Conservation (phyloP, 2,113 vertebrate species). For the Semnornis frantzii region DNA sequence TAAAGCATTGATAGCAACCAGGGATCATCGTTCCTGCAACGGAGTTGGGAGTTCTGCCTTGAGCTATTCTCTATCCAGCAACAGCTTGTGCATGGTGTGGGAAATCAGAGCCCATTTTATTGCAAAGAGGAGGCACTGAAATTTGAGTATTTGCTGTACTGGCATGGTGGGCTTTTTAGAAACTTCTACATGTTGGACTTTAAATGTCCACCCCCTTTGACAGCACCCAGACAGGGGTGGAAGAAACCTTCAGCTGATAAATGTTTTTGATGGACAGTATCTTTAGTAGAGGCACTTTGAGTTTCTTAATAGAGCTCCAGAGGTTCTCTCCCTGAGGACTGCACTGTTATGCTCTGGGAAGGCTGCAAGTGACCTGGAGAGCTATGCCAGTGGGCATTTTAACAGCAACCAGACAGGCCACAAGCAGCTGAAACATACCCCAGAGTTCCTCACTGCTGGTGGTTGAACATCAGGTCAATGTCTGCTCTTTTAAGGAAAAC, state of each 20-base stretch:
- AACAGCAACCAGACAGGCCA: background rate
- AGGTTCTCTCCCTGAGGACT: background rate
- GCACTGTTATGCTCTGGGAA: background rate
- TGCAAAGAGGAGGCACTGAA: background rate
- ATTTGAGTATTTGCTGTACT: background rate
- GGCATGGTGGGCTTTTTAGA: background rate
- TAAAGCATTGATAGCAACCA: background rate
- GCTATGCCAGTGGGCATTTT: background rate
- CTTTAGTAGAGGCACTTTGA: background rate
- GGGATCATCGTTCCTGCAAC: background rate
- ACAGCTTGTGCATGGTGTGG: background rate
- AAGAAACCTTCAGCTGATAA: conserved; percentile 29
- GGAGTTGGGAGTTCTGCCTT: conserved; percentile 11
- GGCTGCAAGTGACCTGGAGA: background rate
- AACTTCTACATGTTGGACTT: background rate
- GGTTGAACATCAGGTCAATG: background rate
- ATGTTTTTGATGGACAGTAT: conserved; percentile 22
- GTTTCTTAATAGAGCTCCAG: background rate
- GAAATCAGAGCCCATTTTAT: background rate
- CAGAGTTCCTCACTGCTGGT: background rate
- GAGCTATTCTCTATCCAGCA: conserved; percentile 12
- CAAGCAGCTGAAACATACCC: background rate
- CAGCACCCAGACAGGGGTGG: conserved; percentile 7
- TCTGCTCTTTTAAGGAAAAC: background rate
- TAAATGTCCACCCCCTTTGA: conserved; percentile 11